phyloP scores from a whole-genome alignment of 2,113 vertebrate species.

The Platycercus adscitus region DNA sequence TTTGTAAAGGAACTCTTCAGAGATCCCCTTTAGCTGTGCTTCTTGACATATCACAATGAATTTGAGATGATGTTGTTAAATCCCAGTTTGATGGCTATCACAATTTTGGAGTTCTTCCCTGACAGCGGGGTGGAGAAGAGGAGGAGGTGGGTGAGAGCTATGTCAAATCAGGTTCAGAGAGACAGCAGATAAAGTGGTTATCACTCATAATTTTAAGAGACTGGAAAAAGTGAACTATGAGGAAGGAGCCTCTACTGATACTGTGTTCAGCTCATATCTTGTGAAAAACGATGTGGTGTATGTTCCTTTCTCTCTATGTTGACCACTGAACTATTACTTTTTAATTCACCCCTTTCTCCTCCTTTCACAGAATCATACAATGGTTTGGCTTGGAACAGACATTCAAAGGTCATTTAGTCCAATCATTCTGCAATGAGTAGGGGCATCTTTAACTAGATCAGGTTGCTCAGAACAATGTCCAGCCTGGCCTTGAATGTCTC shows the following conservation, averaged over 20 bases:
- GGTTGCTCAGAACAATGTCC: background rate
- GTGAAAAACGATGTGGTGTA: fast-evolving
- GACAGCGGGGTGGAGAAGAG: fast-evolving
- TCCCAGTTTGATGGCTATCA: background rate
- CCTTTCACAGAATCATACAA: background rate
- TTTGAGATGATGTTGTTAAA: background rate
- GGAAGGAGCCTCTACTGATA: background rate
- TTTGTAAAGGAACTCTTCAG: background rate
- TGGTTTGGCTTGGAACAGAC: background rate
- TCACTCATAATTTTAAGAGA: background rate
- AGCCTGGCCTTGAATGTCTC: background rate
- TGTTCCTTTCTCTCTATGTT: background rate
- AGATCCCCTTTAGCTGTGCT: background rate
- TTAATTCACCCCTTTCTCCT: background rate
- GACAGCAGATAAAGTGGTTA: background rate
- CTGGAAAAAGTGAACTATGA: background rate
- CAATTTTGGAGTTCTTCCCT: background rate
- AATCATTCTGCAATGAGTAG: background rate
- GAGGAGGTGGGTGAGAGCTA: background rate
- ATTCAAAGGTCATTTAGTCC: background rate
- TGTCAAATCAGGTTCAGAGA: background rate
- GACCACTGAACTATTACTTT: background rate
- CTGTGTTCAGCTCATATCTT: background rate
- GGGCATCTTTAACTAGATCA: background rate
- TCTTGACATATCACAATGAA: fast-evolving